Base-by-base conservation (phyloP, 2,797 vertebrate genomes). In the Macrochelys suwanniensis region DNA sequence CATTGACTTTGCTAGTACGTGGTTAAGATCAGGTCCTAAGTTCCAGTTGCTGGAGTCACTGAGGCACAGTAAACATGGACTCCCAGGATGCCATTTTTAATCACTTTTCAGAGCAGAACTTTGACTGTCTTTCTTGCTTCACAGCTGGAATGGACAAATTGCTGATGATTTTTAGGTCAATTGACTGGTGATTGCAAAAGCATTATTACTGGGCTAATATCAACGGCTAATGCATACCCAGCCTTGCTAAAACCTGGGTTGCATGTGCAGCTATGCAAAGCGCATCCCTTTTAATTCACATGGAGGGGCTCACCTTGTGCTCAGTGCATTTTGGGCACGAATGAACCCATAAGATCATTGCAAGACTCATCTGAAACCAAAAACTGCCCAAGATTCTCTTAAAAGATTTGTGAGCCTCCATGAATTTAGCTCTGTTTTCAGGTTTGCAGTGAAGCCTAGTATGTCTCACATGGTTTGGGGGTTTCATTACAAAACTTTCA, bases 111-210 rank as follows among this genome's bases (percentile, higher is more conserved):
- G 93, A 92, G 88, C 94, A 54, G 95, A 7, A 1, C 95, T 96
- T 95, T 90, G 95, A 96, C 92, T 94, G 92, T 93, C 96, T 96
- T 96, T 96, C 97, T 96, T 93, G 95, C 95, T 95, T 96, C 96
- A 49, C 45, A 97, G 94, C 96, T 97, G 96, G 96, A 97, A 97
- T 2, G 95, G 95, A 97, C 96, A 92, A 97, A 97, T 97, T 95
- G 96, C 96, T 96, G 95, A 95, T 96, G 96, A 95, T 97, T 97
- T 97, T 97, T 96, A 97, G 96, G 96, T 96, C 95, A 95, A 94
- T 89, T 97, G 97, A 96, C 96, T 96, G 92, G 95, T 82, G 87
- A 97, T 91, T 93, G 97, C 96, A 97, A 97, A 95, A 97, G 96
- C 91, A 95, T 95, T 95, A 94, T 95, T 7, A 5, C 95, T 96